These are phyloP conservation scores for Hippocampus kuda DNA, from an alignment of 2,797 vertebrate genomes.

Conservation along the genomic window DNA sequence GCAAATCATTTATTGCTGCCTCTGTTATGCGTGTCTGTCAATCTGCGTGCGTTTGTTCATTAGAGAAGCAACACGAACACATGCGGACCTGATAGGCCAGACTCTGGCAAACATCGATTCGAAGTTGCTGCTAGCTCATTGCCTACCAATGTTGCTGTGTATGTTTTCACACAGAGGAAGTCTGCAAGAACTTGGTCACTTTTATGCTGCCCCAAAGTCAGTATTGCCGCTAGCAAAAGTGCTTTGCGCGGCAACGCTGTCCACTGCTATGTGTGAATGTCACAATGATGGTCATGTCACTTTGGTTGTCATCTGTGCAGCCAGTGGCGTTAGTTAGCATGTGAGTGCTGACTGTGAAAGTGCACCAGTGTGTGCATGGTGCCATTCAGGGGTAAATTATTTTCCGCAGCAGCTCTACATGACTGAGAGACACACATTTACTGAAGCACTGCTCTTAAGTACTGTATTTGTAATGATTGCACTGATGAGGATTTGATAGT, in stretches of 20 bases:
- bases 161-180: background rate
- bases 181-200: background rate
- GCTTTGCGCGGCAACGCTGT: conserved; percentile 10
- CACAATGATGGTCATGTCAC: conserved; percentile 13
- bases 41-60: conserved; percentile 6
- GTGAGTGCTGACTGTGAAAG: conserved; percentile 22
- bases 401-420: conserved; percentile 15
- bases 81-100: conserved; percentile 20
- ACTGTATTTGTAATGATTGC: background rate
- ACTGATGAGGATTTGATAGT: conserved; percentile 4
- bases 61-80: conserved; percentile 9
- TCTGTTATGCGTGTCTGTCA: conserved; percentile 5
- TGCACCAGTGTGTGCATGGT: conserved; percentile 20
- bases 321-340: conserved; percentile 3
- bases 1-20: conserved; percentile 24
- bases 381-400: conserved; percentile 21
- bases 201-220: background rate
- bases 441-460: background rate
- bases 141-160: background rate
- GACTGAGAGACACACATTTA: background rate
- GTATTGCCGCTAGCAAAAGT: background rate
- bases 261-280: background rate
- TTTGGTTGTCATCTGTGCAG: conserved; percentile 9
- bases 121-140: conserved; percentile 4
- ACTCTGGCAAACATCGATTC: conserved; percentile 25